A percentile compares a stretch with the other conserved stretches of the same genome.
Evolutionary conservation across 1,140 invertebrate species (phyloP).

Genomic region (Psilanteris sp.): DNA sequence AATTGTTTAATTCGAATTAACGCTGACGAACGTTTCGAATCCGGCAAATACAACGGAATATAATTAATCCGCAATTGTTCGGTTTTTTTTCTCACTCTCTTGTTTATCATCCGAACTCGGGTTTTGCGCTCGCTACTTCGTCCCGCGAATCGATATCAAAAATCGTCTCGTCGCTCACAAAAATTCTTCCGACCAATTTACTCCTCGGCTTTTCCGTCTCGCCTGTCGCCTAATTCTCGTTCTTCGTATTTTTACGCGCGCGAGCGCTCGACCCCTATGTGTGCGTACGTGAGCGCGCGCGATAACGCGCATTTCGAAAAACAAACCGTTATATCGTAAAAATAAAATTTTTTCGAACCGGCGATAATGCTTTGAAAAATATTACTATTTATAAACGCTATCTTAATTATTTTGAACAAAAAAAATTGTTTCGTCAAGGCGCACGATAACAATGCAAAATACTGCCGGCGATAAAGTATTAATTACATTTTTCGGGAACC

Average conservation of each 20-base stretch:
- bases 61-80: too few relatives aligned
- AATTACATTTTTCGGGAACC: neutral
- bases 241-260: neutral
- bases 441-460: conserved; percentile 4
- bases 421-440: conserved; percentile 17
- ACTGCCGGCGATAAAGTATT: conserved; percentile 1
- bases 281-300: neutral
- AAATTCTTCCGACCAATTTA: neutral
- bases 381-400: conserved; percentile 37
- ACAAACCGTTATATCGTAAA: conserved; percentile 21
- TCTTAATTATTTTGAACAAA: conserved; percentile 33
- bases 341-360: conserved; percentile 29
- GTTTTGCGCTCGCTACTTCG: too few relatives aligned
- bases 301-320: conserved; percentile 37
- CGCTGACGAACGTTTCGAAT: neutral
- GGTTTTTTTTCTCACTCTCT: too few relatives aligned
- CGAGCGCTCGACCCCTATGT: too few relatives aligned
- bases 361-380: conserved; percentile 23
- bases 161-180: neutral
- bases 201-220: conserved; percentile 1
- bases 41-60: too few relatives aligned
- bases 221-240: neutral
- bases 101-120: too few relatives aligned
- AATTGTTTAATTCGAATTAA: conserved; percentile 3
- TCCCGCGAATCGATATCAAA: too few relatives aligned